Evolutionary conservation across 2,797 vertebrate genomes (phyloP), one percentile per base, ranked within the genome.

Genomic region (Otolemur crassicaudatus): DNA sequence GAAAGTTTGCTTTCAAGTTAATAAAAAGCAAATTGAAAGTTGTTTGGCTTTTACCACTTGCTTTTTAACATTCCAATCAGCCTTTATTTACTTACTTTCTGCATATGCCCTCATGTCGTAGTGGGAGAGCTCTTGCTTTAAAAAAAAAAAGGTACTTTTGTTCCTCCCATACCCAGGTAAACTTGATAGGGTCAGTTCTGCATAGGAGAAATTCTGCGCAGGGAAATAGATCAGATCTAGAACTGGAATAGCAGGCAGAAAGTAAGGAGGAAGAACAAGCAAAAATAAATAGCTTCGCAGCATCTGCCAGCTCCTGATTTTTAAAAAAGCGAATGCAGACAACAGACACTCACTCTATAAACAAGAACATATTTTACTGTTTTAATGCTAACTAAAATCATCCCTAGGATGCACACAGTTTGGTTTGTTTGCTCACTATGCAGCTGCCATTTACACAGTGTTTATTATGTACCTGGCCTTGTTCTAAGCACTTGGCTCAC

Each of bases 1-100:
- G 82, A 94, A 90, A 83, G 91, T 91, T 43, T 80, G 34, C 92
- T 93, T 90, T 93, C 70, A 61, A 63, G 63, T 87, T 80, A 79
- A 85, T 0, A 49, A 88, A 85, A 82, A 91, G 79, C 43, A 87
- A 27, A 82, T 40, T 40, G 63, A 53, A 61, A 82, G 40, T 31
- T 20, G 17, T 53, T 87, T 58, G 76, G n/a, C 65, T 60, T 60
- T 40, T 46, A 63, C 34, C 90, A 20, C 65, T 88, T 19, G 37
- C 23, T 92, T 43, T 19, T 19, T 86, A 76, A 81, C 88, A 75
- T 75, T 84, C 69, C 77, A 65, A 29, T 63, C 4, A 19, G 40
- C 69, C 69, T 79, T 79, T 34, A 63, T 70, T 67, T 34, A 25
- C 37, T 95, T 34, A n/a, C 19, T 86, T 60, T 84, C 69, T 37